These are phyloP conservation scores for Urocolius indicus DNA, from an alignment of 2,113 vertebrate species.

Conservation along the genomic window DNA sequence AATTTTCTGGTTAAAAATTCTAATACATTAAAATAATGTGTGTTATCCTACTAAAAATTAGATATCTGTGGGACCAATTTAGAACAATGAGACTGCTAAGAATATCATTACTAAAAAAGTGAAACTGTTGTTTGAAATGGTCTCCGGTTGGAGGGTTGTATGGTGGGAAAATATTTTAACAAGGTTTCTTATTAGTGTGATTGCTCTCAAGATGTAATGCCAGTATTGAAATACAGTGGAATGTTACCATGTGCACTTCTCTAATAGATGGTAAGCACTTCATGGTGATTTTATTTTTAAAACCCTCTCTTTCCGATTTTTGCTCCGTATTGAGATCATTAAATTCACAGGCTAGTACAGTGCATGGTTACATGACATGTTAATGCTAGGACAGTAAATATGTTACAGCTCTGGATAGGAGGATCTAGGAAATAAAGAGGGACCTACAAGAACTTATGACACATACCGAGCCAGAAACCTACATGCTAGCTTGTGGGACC, in stretches of 20 bases:
- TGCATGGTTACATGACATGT: not conserved
- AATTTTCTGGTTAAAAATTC: conserved; percentile 70
- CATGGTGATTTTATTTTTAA: conserved; percentile 50
- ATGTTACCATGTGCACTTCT: conserved; percentile 22
- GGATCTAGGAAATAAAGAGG: not conserved
- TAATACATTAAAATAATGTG: conserved; percentile 30
- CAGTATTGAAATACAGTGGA: conserved; percentile 49
- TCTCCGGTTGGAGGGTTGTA: conserved; percentile 66
- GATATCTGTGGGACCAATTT: conserved; percentile 71
- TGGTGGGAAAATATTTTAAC: conserved; percentile 79
- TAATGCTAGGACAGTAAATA: not conserved
- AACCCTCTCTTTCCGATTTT: not conserved
- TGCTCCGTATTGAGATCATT: not conserved
- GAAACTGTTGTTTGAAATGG: conserved; percentile 63
- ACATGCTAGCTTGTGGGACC: not conserved
- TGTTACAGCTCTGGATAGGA: not conserved
- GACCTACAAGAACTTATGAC: not conserved
- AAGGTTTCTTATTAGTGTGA: conserved; percentile 57
- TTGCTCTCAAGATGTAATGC: conserved; percentile 52
- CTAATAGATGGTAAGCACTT: conserved; percentile 51
- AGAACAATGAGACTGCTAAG: conserved; percentile 61
- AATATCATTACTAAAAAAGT: conserved; percentile 69
- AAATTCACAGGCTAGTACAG: not conserved
- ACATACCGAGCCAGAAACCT: not conserved
- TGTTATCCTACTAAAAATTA: conserved; percentile 71